Percentiles rank a stretch among this genome's conserved stretches.
These are phyloP conservation scores for Campylomormyrus numenius DNA, from an alignment of 2,113 vertebrate genomes.

Conservation along the genomic window DNA sequence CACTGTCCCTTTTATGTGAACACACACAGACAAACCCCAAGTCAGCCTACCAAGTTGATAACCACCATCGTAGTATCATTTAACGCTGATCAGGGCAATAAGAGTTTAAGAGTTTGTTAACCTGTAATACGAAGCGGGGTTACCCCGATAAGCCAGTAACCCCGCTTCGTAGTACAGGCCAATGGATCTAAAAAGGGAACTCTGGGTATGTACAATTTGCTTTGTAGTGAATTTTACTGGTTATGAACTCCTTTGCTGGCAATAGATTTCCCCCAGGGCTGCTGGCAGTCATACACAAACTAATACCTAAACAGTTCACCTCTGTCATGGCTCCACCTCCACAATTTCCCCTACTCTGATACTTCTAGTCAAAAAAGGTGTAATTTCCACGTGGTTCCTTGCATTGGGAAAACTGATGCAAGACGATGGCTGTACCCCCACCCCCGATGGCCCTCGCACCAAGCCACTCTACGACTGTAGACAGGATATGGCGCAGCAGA, in stretches of 20 bases:
- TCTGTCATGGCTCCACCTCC: background rate
- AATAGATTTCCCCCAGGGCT: background rate
- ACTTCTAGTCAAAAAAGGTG: background rate
- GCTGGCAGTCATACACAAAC: background rate
- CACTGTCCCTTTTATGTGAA: background rate
- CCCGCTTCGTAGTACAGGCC: too few species aligned
- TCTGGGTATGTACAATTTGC: background rate
- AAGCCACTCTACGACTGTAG: too few species aligned
- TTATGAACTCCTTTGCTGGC: background rate
- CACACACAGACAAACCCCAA: background rate
- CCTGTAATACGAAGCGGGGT: too few species aligned
- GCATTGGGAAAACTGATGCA: background rate
- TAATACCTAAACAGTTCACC: background rate
- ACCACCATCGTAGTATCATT: background rate
- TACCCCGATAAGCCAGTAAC: too few species aligned
- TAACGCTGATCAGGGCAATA: background rate
- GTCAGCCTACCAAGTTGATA: background rate
- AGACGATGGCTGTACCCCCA: background rate
- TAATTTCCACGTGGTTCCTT: background rate
- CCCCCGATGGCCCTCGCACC: background rate
- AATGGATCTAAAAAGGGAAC: background rate
- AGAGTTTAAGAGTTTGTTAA: background rate
- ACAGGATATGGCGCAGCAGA: background rate
- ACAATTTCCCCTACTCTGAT: background rate
- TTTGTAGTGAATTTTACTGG: background rate